These are phyloP conservation scores for Nasonia longicornis DNA, from an alignment of 1,140 invertebrate species.

Conservation along the genomic window DNA sequence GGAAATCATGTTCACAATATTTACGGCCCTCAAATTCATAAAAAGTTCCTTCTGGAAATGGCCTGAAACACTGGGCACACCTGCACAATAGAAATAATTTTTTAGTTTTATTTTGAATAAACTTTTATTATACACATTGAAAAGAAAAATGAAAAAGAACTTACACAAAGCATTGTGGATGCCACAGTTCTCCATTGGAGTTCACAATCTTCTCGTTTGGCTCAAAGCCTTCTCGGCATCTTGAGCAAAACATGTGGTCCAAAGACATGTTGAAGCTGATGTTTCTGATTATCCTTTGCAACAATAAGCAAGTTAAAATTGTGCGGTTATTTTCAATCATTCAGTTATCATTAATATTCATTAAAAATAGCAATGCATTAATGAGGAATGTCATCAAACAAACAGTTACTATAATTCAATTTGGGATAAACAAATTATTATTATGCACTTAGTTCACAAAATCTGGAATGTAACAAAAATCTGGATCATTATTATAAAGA, in stretches of 20 bases:
- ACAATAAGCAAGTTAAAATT: neutral
- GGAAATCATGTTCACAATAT: constrained; percentile 99
- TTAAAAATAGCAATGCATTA: neutral
- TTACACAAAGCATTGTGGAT: constrained; percentile 99
- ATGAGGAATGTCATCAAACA: constrained; percentile 13
- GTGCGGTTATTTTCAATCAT: neutral
- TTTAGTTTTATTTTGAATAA: neutral
- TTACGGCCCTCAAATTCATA: constrained; percentile 99
- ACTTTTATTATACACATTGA: constrained; percentile 1
- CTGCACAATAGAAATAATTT: constrained; percentile 70
- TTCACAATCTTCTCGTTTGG: constrained; percentile 98
- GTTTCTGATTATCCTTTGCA: constrained; percentile 37
- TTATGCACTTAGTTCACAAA: neutral
- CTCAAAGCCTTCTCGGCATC: constrained; percentile 94
- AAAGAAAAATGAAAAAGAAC: constrained; percentile 55
- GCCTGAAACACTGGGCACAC: constrained; percentile 98
- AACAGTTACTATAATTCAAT: constrained; percentile 6
- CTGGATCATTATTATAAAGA: neutral
- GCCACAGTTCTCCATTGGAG: constrained; percentile 98
- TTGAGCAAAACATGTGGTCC: constrained; percentile 92
- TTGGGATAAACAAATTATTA: neutral
- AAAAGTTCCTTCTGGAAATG: constrained; percentile 97
- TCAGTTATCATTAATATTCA: neutral
- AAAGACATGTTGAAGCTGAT: constrained; percentile 79
- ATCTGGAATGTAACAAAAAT: neutral